Percentiles rank a stretch among this genome's conserved stretches.
Evolutionary conservation across 2,113 vertebrate species (phyloP).

Genomic region (Entomyzon cyanotis): DNA sequence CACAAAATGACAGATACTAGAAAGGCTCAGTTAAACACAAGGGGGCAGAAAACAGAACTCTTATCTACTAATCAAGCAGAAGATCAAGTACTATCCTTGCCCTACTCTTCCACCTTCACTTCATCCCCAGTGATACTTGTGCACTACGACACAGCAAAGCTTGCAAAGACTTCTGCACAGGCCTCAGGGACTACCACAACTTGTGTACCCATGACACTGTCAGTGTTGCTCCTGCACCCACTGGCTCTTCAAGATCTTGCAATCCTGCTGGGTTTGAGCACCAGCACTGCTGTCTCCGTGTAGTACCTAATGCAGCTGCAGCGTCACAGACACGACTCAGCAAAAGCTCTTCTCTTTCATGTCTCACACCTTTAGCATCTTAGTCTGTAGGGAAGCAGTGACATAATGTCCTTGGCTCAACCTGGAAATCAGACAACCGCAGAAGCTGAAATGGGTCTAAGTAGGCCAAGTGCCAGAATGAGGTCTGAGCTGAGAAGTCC

Average conservation of each 20-base stretch:
- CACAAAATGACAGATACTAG: not conserved
- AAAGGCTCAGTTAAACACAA: not conserved
- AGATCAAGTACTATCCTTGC: not conserved
- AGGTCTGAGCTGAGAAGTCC: slow-evolving; percentile 27
- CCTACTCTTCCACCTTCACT: not conserved
- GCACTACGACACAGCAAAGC: not conserved
- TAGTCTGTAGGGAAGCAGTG: not conserved
- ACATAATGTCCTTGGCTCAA: slow-evolving; percentile 2
- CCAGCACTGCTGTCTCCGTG: not conserved
- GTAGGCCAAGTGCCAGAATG: slow-evolving; percentile 22
- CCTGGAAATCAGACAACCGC: not conserved
- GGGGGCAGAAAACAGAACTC: not conserved
- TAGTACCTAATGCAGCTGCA: not conserved
- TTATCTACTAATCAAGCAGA: not conserved
- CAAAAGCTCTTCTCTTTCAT: not conserved
- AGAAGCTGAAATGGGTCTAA: slow-evolving; percentile 20
- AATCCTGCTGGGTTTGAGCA: not conserved
- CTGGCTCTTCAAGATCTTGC: not conserved
- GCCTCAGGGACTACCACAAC: not conserved
- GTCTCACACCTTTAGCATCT: not conserved
- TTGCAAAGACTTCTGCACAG: not conserved
- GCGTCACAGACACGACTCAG: not conserved
- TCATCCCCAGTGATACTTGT: not conserved
- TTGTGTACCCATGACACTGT: no score
- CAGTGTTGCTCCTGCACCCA: not conserved